These are phyloP conservation scores for Rhinogobio ventralis DNA, from an alignment of 2,797 vertebrate species.

Conservation along the genomic window DNA sequence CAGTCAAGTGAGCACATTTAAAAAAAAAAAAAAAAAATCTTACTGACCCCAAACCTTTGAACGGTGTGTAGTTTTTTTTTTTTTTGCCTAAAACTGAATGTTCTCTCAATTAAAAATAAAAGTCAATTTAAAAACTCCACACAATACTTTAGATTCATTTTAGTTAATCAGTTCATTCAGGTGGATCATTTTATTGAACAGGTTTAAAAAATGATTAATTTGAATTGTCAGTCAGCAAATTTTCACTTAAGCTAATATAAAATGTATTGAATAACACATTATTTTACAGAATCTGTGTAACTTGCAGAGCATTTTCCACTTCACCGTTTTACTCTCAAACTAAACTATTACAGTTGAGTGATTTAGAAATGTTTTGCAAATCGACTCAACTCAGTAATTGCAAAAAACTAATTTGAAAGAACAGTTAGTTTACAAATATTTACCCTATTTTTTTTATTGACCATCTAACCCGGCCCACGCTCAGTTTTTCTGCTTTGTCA, in stretches of 20 bases:
- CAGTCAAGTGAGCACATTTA: neutral
- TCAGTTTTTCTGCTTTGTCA: slow-evolving; percentile 17
- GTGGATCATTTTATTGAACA: neutral
- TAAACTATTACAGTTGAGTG: neutral
- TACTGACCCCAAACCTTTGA: neutral
- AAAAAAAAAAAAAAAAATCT: neutral
- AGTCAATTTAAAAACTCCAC: neutral
- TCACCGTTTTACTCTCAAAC: neutral
- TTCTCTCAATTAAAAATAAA: neutral
- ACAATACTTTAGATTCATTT: neutral
- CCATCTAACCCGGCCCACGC: neutral
- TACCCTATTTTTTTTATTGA: neutral
- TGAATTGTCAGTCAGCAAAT: neutral
- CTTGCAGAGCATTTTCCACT: neutral
- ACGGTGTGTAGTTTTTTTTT: too few species aligned
- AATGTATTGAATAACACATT: neutral
- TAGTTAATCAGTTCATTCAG: neutral
- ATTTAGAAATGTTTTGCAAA: neutral
- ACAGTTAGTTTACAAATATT: neutral
- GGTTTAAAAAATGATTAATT: neutral
- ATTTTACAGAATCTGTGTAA: neutral
- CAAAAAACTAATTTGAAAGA: neutral
- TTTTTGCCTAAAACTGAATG: neutral
- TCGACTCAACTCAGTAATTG: neutral
- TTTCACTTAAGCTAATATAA: neutral